Conservation (phyloP, 2,113 vertebrate genomes). For the Panthera tigris region DNA sequence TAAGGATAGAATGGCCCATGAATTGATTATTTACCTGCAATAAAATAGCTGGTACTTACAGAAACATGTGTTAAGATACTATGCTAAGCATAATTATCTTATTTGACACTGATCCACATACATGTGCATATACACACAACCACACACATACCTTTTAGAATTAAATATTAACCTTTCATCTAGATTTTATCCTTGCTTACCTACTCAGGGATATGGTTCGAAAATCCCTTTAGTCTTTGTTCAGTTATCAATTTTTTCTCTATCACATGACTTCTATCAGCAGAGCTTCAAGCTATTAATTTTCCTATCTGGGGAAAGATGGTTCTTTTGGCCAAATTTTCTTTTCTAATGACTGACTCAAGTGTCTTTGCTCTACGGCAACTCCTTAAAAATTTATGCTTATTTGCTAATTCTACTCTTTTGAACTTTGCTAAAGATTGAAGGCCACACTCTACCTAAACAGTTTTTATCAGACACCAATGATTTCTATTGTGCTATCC, state of each 20-base stretch:
- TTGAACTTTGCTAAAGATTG: background rate
- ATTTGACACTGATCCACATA: background rate
- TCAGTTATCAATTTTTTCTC: background rate
- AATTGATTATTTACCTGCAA: background rate
- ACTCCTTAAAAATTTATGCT: background rate
- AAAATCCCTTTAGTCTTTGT: background rate
- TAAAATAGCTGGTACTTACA: background rate
- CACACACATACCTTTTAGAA: background rate
- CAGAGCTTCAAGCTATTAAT: background rate
- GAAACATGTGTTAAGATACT: background rate
- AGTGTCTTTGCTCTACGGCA: background rate
- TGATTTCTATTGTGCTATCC: background rate
- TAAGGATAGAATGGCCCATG: background rate
- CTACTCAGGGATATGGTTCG: background rate
- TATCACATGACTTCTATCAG: background rate
- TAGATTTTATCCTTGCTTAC: background rate
- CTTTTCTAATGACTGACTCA: background rate
- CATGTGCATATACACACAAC: background rate
- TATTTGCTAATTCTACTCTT: background rate
- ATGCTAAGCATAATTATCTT: background rate
- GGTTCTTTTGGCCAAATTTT: background rate
- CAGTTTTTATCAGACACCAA: background rate
- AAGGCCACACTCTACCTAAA: background rate
- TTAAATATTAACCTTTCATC: background rate
- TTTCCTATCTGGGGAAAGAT: background rate